Percentiles rank a stretch among this genome's conserved stretches.
These are phyloP conservation scores for Erebia aethiops DNA, from an alignment of 2,888 invertebrate species.

Conservation along the genomic window DNA sequence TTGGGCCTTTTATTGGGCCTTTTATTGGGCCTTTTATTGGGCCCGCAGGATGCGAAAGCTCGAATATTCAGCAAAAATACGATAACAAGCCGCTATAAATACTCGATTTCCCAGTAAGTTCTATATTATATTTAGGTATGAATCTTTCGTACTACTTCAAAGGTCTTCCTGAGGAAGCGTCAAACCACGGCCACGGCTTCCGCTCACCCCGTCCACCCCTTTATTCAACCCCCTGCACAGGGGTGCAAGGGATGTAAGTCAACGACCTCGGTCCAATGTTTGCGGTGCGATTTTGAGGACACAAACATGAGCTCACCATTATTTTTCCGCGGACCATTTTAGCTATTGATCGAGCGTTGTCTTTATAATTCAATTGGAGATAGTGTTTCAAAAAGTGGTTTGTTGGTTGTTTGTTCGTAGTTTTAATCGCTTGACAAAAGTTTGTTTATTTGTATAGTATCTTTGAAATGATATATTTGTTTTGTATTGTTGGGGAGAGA, in stretches of 20 bases:
- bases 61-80: background rate
- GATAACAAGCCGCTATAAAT: background rate
- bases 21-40: background rate
- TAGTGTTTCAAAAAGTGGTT: conserved; percentile 37
- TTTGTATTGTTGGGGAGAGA: conserved; percentile 1
- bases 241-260: conserved; percentile 61
- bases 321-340: conserved; percentile 62
- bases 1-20: conserved; percentile 27
- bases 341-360: conserved; percentile 58
- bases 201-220: conserved; percentile 52
- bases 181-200: conserved; percentile 78
- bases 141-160: conserved; percentile 68
- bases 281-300: conserved; percentile 76
- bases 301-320: conserved; percentile 71
- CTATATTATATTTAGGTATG: conserved; percentile 32
- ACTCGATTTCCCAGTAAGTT: conserved; percentile 16
- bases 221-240: conserved; percentile 45
- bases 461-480: background rate
- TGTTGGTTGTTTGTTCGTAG: conserved; percentile 43
- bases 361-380: conserved; percentile 37
- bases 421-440: conserved; percentile 5
- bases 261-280: conserved; percentile 71
- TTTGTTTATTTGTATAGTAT: background rate
- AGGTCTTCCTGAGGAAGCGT: conserved; percentile 82
- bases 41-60: background rate